Base-by-base conservation (phyloP, 2,113 vertebrate species). In the Elanoides forficatus region DNA sequence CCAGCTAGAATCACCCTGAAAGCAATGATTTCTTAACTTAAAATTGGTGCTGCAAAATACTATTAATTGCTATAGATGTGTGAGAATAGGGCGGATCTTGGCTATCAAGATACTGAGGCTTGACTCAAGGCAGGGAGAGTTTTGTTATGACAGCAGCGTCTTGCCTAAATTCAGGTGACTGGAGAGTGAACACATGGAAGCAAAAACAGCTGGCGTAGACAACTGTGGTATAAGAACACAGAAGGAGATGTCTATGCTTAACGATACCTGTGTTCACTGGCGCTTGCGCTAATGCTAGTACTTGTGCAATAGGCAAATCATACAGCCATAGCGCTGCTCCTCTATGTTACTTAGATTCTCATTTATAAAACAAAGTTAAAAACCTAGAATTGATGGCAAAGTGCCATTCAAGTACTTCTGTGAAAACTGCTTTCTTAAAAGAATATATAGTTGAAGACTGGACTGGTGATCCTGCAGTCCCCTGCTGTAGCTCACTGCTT, bases 1-100 rank as follows among this genome's bases (percentile, higher is more conserved):
- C 25, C 80, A 91, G 70, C 81, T 72, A 93, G 58, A 84, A 86
- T 75, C 76, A 89, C 40, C 52, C 45, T 27, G 63, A 94, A 97
- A 91, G 53, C 38, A 79, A 0, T 60, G 55, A 84, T 88, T 92
- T 71, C 66, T 92, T 50, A 82, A 52, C 40, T 56, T 75, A 67
- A 93, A 90, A 80, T 32, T 60, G 13, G 22, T 91, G 47, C 73
- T 76, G 53, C 78, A 90, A 92, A 95, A 82, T 42, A 87, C 16
- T 67, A 32, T 42, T 52, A 87, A 82, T 88, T 72, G 50, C 48
- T 85, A 17, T 6, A n/a, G 50, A 34, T 38, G 63, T 47, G 48
- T 48, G 25, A 94, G 79, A 65, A 82, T 5, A 68, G 40, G 32
- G 27, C 15, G 82, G 70, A 82, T 40, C 23, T 67, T 25, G 8